Conservation (phyloP, 37 sponge, comb jelly and placozoan species). For the Cliona cf. orientalis region DNA sequence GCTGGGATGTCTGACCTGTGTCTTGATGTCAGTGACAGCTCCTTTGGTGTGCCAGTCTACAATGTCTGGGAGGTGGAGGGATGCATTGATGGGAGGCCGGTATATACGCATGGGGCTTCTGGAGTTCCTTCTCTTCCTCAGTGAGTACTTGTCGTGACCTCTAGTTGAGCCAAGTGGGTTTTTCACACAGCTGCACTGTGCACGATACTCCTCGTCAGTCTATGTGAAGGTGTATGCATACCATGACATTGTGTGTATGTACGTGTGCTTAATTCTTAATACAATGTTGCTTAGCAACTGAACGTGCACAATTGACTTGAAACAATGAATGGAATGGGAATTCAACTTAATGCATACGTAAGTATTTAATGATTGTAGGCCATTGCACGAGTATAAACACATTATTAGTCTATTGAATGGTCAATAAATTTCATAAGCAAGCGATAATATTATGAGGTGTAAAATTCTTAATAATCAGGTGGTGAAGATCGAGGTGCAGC, state of each 20-base stretch:
- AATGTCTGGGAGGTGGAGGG: constrained; percentile 22
- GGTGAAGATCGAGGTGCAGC: not conserved
- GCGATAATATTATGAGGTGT: no score
- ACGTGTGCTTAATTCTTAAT: not conserved
- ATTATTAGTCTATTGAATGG: no score
- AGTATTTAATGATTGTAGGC: not conserved
- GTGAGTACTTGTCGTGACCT: constrained; percentile 3
- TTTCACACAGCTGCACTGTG: constrained; percentile 11
- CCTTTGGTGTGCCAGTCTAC: constrained; percentile 85
- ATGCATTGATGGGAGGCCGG: not conserved
- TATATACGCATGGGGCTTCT: not conserved
- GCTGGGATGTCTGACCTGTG: constrained; percentile 32
- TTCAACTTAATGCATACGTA: not conserved
- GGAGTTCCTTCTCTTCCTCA: not conserved
- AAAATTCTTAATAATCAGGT: no score
- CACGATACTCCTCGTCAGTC: constrained; percentile 26
- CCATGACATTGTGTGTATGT: not conserved
- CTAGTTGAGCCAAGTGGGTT: not conserved
- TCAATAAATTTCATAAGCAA: no score
- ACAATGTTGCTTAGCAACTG: not conserved
- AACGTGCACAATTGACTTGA: not conserved
- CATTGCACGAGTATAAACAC: no score
- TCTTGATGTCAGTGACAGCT: constrained; percentile 65
- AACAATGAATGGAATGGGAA: not conserved
- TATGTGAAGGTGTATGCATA: not conserved